Conservation (phyloP, 1,140 invertebrate genomes). For the Tetragnatha versicolor region DNA sequence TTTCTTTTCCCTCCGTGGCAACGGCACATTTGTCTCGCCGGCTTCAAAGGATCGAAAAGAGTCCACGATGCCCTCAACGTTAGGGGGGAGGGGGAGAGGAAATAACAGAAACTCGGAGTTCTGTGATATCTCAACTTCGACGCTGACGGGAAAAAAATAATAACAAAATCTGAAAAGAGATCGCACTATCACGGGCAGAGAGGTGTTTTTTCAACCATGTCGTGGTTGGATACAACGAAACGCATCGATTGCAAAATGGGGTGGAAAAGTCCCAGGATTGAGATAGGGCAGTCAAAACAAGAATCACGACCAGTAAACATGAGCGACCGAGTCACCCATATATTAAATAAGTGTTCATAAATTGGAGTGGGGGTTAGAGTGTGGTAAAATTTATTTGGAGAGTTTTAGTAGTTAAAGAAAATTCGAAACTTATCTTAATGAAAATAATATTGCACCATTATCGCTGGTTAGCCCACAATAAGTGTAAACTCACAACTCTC, state of each 20-base stretch:
- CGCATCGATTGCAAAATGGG: slow-evolving; percentile 15
- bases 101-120: neutral
- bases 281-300: neutral
- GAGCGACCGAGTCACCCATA: too few relatives aligned
- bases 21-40: slow-evolving; percentile 1
- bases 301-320: too few relatives aligned
- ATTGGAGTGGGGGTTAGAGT: too few relatives aligned
- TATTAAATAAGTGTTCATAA: too few relatives aligned
- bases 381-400: too few relatives aligned
- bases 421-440: too few relatives aligned
- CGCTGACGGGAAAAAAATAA: neutral
- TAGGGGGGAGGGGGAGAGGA: neutral
- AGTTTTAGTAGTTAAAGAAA: too few relatives aligned
- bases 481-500: too few relatives aligned
- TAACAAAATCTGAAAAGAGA: neutral
- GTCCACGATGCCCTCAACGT: neutral
- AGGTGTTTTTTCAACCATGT: neutral
- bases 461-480: too few relatives aligned
- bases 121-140: slow-evolving; percentile 17
- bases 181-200: neutral
- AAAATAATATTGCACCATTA: too few relatives aligned
- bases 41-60: neutral
- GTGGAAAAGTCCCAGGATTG: neutral
- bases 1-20: neutral
- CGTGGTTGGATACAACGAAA: slow-evolving; percentile 4